Percentiles rank a stretch among this genome's conserved stretches.
phyloP scores from a whole-genome alignment of 2,113 vertebrate genomes.

The Dromiciops gliroides region DNA sequence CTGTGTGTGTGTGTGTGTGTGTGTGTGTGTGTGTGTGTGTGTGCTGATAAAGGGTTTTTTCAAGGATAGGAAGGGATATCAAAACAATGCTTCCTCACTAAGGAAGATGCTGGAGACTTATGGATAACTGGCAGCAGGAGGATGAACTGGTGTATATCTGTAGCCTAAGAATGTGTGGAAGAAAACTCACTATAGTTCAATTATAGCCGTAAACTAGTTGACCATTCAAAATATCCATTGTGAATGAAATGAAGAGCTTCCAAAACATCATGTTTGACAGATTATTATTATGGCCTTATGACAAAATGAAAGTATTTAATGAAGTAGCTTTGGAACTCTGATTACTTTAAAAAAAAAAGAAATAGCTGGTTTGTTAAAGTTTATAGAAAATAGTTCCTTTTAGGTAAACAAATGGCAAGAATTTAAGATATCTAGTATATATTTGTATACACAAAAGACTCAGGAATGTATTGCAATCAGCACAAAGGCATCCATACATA shows the following conservation, averaged over 20 bases:
- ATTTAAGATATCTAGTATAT: not conserved
- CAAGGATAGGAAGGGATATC: not conserved
- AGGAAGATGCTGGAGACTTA: not conserved
- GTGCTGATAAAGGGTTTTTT: not conserved
- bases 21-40: not conserved
- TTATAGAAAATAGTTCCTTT: constrained; percentile 32
- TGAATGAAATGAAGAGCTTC: not conserved
- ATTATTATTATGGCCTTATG: constrained; percentile 26
- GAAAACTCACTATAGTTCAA: constrained; percentile 19
- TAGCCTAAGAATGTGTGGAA: not conserved
- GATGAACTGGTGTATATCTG: not conserved
- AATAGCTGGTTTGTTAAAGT: not conserved
- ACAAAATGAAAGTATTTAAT: not conserved
- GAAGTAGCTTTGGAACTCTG: not conserved
- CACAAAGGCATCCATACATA: not conserved
- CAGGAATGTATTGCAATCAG: not conserved
- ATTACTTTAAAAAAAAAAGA: constrained; percentile 30
- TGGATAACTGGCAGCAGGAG: not conserved
- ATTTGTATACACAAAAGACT: not conserved
- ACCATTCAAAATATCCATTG: not conserved
- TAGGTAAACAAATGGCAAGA: constrained; percentile 25
- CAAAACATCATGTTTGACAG: constrained; percentile 11
- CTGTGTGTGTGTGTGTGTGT: too few species aligned
- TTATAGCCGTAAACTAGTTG: not conserved
- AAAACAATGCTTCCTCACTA: not conserved